These are phyloP conservation scores for Mimumesa dahlbomi DNA, from an alignment of 2,888 invertebrate genomes.

Conservation along the genomic window DNA sequence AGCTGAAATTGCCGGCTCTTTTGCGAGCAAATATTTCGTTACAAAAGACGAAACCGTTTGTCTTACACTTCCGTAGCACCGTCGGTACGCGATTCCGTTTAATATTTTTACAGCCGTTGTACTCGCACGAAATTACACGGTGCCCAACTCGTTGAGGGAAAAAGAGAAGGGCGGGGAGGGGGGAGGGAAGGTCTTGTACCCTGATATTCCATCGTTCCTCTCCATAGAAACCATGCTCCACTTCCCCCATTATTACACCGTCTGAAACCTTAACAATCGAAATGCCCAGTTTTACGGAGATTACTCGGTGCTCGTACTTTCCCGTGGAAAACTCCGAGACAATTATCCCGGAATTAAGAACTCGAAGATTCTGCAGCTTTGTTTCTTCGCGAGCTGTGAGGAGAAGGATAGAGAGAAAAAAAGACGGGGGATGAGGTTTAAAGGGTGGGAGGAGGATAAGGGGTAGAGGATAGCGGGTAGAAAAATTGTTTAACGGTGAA, in stretches of 20 bases:
- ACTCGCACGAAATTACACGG: slow-evolving; percentile 1
- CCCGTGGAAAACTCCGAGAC: slow-evolving; percentile 8
- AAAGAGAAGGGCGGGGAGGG: too few relatives aligned
- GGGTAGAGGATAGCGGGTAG: too few relatives aligned
- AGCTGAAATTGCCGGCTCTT: slow-evolving; percentile 4
- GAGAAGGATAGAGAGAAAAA: not conserved
- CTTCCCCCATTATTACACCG: not conserved
- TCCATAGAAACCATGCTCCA: not conserved
- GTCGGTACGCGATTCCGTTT: not conserved
- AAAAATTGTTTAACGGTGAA: too few relatives aligned
- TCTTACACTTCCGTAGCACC: not conserved
- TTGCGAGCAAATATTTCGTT: slow-evolving; percentile 8
- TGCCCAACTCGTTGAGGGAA: too few relatives aligned
- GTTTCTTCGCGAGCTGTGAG: not conserved
- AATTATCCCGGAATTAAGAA: slow-evolving; percentile 40
- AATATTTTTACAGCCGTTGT: slow-evolving; percentile 19
- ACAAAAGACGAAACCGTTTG: slow-evolving; percentile 26
- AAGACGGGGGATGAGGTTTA: too few relatives aligned
- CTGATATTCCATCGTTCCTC: too few relatives aligned
- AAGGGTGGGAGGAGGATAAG: too few relatives aligned
- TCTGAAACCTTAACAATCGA: slow-evolving; percentile 28
- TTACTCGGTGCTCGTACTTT: slow-evolving; percentile 7
- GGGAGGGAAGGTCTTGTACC: too few relatives aligned
- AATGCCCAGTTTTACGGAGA: slow-evolving; percentile 12
- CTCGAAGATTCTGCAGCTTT: slow-evolving; percentile 11